Evolutionary conservation across 37 sponge, comb jelly and placozoan genomes (phyloP).

Genomic region (Mnemiopsis leidyi): DNA sequence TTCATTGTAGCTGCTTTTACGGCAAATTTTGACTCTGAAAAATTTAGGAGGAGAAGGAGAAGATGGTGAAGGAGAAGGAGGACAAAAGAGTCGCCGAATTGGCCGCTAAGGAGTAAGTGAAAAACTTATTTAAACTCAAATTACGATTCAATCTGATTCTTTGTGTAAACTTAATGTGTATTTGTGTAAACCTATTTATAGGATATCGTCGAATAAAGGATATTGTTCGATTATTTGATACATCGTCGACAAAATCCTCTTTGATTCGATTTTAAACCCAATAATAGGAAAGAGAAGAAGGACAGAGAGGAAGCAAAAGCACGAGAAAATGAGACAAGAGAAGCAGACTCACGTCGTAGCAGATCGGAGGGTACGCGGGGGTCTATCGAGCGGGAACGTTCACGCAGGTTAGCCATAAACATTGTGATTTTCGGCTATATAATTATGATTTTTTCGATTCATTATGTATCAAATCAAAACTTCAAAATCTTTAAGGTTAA

Average conservation of each 20-base stretch:
- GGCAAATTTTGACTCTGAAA: not conserved
- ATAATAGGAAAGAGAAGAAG: constrained; percentile 17
- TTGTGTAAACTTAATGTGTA: no score
- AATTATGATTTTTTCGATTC: no score
- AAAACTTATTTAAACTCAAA: not conserved
- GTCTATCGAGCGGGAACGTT: not conserved
- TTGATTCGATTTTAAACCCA: no score
- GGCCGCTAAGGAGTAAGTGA: not conserved
- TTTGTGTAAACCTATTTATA: not conserved
- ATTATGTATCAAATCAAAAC: no score
- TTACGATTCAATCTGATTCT: no score
- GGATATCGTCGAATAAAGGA: no score
- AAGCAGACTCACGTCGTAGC: not conserved
- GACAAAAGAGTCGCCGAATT: not conserved
- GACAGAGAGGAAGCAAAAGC: not conserved
- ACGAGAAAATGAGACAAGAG: not conserved
- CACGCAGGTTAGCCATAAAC: constrained; percentile 1
- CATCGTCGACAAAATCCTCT: no score
- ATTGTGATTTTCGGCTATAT: no score
- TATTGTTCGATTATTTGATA: no score
- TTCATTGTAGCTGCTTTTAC: not conserved
- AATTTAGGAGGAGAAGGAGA: not conserved
- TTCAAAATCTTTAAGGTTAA: not conserved
- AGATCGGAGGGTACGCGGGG: not conserved
- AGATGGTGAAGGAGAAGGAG: not conserved